Conservation (phyloP, 2,797 vertebrate species). For the Taeniopygia guttata region DNA sequence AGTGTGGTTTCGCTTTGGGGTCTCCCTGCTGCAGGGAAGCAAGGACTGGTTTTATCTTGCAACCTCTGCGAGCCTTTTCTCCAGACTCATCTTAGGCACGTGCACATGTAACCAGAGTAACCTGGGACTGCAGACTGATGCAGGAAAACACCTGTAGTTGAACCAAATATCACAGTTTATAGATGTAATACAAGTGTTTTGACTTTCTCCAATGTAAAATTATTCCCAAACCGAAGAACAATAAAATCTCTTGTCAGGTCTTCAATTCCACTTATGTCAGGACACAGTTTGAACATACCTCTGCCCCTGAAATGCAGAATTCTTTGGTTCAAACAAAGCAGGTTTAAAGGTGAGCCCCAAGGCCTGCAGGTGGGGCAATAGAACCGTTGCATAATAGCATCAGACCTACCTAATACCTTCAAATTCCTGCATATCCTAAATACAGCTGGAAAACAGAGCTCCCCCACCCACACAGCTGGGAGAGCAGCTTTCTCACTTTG, state of each 20-base stretch:
- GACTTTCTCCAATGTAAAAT: not conserved
- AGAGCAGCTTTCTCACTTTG: not conserved
- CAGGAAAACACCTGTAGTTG: not conserved
- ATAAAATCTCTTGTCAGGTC: not conserved
- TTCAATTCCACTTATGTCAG: not conserved
- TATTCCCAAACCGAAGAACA: not conserved
- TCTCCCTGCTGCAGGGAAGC: not conserved
- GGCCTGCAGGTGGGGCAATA: conserved; percentile 3
- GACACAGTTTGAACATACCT: not conserved
- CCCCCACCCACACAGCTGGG: too few relatives aligned
- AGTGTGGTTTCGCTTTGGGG: not conserved
- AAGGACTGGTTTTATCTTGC: not conserved
- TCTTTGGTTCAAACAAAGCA: not conserved
- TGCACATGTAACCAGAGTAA: not conserved
- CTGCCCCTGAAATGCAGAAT: not conserved
- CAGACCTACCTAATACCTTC: not conserved
- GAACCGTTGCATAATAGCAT: not conserved
- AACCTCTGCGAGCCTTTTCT: not conserved
- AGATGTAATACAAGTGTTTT: not conserved
- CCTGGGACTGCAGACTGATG: not conserved
- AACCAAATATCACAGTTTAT: not conserved
- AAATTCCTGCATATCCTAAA: not conserved
- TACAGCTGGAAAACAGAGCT: not conserved
- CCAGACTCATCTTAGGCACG: not conserved
- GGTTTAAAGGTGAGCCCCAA: not conserved